Conservation (phyloP, 2,797 vertebrate species). For the Aphelocoma californica region DNA sequence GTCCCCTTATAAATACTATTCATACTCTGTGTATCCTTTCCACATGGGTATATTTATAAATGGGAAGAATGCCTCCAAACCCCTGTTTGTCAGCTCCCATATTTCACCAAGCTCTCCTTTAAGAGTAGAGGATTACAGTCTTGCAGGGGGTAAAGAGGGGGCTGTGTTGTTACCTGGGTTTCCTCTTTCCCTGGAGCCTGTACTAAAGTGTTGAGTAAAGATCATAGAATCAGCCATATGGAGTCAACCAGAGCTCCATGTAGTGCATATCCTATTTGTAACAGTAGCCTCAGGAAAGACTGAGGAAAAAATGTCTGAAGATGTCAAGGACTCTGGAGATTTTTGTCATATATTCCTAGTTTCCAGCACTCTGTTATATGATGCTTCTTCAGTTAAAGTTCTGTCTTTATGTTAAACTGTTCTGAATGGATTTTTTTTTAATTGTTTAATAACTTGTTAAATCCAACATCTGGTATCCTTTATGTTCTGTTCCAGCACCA, state of each 20-base stretch:
- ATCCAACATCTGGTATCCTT: background rate
- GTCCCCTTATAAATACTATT: background rate
- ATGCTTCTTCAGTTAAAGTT: background rate
- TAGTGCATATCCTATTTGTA: background rate
- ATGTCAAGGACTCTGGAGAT: background rate
- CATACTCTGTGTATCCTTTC: background rate
- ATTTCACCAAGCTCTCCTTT: background rate
- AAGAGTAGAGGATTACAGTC: background rate
- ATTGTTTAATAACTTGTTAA: background rate
- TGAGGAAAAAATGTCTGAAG: background rate
- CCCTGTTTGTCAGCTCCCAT: background rate
- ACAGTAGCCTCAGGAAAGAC: background rate
- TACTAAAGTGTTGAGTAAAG: background rate
- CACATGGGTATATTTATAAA: background rate
- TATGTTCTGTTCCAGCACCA: background rate
- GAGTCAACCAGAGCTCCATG: background rate
- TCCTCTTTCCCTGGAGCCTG: background rate
- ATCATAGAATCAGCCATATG: background rate
- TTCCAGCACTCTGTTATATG: background rate
- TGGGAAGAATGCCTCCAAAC: background rate
- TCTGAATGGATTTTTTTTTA: background rate
- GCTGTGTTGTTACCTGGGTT: background rate
- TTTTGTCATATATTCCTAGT: background rate
- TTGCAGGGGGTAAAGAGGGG: background rate
- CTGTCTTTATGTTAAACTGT: background rate